Conservation (phyloP, 2,797 vertebrate species). For the Helostoma temminkii region DNA sequence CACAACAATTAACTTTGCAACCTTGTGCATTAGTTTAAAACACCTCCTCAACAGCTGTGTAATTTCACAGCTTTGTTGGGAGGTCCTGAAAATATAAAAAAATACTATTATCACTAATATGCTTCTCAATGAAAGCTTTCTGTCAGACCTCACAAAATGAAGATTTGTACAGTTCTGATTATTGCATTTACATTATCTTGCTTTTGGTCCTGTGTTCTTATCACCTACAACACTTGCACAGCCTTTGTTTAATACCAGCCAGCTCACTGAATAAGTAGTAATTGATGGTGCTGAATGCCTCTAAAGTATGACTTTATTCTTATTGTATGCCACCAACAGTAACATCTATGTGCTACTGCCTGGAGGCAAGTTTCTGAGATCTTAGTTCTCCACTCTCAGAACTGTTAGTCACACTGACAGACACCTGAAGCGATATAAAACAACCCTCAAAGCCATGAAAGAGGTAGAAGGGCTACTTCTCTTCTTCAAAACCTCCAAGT, state of each 20-base stretch:
- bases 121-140: conserved; percentile 45
- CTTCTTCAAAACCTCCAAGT: conserved; percentile 77
- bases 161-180: conserved; percentile 39
- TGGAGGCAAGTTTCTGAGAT: conserved; percentile 78
- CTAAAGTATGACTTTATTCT: conserved; percentile 64
- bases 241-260: conserved; percentile 66
- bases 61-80: conserved; percentile 27
- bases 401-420: conserved; percentile 83
- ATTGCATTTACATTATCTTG: conserved; percentile 58
- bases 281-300: conserved; percentile 59
- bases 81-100: conserved; percentile 40
- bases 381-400: conserved; percentile 80
- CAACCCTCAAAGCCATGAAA: conserved; percentile 82
- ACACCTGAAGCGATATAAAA: conserved; percentile 82
- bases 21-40: conserved; percentile 75
- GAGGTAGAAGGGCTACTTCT: conserved; percentile 70
- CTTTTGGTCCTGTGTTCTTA: conserved; percentile 38
- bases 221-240: conserved; percentile 51
- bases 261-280: conserved; percentile 57
- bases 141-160: conserved; percentile 45
- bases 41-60: conserved; percentile 54
- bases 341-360: conserved; percentile 76
- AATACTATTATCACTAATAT: conserved; percentile 31
- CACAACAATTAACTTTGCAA: conserved; percentile 76
- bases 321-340: conserved; percentile 68